Base-by-base conservation (phyloP, 2,888 invertebrate species). In the Aleiodes leptofemur region DNA sequence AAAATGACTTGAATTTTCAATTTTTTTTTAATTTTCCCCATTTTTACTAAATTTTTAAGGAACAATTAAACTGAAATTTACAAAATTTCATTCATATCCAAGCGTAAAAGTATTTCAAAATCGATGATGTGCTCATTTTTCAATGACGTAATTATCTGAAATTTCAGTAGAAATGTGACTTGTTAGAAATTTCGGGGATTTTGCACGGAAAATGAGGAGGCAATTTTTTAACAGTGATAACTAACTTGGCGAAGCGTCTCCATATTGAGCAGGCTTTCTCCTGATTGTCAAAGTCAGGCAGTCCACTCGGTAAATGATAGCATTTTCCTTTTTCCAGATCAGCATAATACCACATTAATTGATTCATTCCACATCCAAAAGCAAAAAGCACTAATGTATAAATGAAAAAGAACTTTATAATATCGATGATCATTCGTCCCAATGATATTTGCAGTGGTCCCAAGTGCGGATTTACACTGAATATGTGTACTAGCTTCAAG, bases 351-450 rank as follows among this genome's bases (percentile, higher is more conserved):
- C 96, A 96, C 86, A 97, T 92, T 77, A 97, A 90, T 87, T 98
- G 98, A 90, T 98, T 98, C 82, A 98, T 91, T 81, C 95, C 98
- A 90, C 98, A 98, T 66, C 97, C 98, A 90, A 98, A 98, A 51
- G 98, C 97, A 87, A 98, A 98, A 61, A 98, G 90, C 72, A 97
- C 97, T 87, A 97, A 90, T 80, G 96, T 94, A 87, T 97, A 98
- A 84, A 98, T 97, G 88, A 97, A 96, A 92, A 97, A 97, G 91
- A 98, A 98, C 90, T 98, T 98, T 80, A 98, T 93, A 80, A 98
- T 98, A 88, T 98, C 98, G 84, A 96, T 93, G 72, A 96, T 96
- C 98, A 96, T 96, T 85, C 97, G 92, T 70, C 98, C 98, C 14
- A 98, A 91, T 0, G 98, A 98, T 72, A 98, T 98, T 90, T 98